Evolutionary conservation across 2,888 invertebrate species (phyloP).

Genomic region (Coremacera marginata): DNA sequence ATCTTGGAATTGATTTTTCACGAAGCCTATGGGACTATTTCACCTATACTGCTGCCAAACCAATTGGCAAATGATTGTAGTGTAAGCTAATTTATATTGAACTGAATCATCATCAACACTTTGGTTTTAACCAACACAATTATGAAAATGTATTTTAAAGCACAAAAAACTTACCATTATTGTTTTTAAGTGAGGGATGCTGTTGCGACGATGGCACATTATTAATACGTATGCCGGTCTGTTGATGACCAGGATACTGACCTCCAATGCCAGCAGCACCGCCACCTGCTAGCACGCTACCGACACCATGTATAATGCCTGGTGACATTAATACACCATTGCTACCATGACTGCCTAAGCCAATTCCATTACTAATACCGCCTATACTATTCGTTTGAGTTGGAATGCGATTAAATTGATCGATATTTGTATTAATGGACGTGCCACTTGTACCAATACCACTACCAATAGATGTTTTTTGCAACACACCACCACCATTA

Average conservation of each 20-base stretch:
- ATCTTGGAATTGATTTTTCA: too few relatives aligned
- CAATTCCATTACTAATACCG: conserved; percentile 53
- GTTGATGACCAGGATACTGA: conserved; percentile 56
- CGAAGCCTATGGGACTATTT: too few relatives aligned
- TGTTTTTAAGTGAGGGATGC: conserved; percentile 63
- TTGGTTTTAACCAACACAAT: too few relatives aligned
- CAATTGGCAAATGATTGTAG: too few relatives aligned
- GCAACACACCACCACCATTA: conserved; percentile 51
- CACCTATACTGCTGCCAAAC: too few relatives aligned
- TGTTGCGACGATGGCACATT: conserved; percentile 67
- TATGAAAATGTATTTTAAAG: conserved; percentile 47
- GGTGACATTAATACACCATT: conserved; percentile 58
- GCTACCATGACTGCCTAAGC: conserved; percentile 47
- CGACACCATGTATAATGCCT: conserved; percentile 56
- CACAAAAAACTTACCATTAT: conserved; percentile 48
- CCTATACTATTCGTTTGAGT: conserved; percentile 59
- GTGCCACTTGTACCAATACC: conserved; percentile 56
- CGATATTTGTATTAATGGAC: conserved; percentile 68
- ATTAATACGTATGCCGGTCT: conserved; percentile 67
- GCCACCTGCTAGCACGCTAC: conserved; percentile 59
- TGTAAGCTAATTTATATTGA: too few relatives aligned
- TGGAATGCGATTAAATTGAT: conserved; percentile 68
- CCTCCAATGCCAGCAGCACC: conserved; percentile 49
- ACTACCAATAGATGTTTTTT: conserved; percentile 54
- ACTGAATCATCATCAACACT: too few relatives aligned